Evolutionary conservation across 1,140 invertebrate genomes (phyloP), one percentile per base, ranked within the genome.

Genomic region (Pseudomyrmex sp.): DNA sequence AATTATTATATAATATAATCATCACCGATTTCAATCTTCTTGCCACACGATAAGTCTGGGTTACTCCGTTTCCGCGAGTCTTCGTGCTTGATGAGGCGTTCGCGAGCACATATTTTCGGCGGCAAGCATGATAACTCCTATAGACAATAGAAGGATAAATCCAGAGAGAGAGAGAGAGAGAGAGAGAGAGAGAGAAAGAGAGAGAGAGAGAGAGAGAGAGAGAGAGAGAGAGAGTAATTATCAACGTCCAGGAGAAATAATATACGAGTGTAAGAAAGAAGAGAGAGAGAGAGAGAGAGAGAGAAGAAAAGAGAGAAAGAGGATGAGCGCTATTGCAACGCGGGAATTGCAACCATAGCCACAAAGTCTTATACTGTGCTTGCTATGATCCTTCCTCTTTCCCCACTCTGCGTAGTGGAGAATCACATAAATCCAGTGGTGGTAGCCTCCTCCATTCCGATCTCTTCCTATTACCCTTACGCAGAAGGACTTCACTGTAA

Each of bases 131-230:
- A 75, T 75, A 82, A 74, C 69, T 48, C 10, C 15, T 68, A 82
- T 75, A 76, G 87, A 91, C 91, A 91, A 92, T 90, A 88, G 87
- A 83, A 85, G 86, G 73, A 91, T 92, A 91, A 91, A 77, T 89
- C 58, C 50, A 70, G 20, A 56, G 50, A 50, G 26, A 10, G 44
- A 26, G 52, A 69, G 44, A 70, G 23, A 82, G 46, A 75, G 62
- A 74, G 59, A 74, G 48, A 68, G 76, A 35, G 44, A 48, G 20
- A 62, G 58, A 50, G 50, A 50, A 10, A 50, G 46, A 66, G 44
- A 50, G 65, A 66, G n/a, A 66, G 65, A 68, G 20, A 26, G 26
- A 26, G 26, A 35, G 35, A 7, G 35, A 35, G 0, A 35, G 35
- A 35, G 35, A 35, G 5, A 0, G 54, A 75, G 76, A 85, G 68